Conservation (phyloP, 1,140 invertebrate species). For the Papilio glaucus region DNA sequence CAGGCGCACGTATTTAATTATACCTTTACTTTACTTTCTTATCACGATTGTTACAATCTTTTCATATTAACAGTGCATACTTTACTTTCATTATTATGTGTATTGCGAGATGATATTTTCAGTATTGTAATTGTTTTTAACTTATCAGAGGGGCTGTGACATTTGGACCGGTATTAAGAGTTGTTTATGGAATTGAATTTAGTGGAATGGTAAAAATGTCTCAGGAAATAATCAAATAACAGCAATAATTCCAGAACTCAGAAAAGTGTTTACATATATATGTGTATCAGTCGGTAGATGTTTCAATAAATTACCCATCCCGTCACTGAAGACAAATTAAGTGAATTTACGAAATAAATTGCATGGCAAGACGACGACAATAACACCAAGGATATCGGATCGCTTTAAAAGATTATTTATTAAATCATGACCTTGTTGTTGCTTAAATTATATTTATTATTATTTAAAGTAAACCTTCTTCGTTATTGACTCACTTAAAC, state of each 20-base stretch:
- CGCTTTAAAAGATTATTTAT: not conserved
- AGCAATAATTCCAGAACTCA: not conserved
- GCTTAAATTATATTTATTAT: not conserved
- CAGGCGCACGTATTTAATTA: conserved; percentile 45
- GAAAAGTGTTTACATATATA: conserved; percentile 2
- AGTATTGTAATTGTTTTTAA: conserved; percentile 41
- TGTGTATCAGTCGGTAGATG: conserved; percentile 10
- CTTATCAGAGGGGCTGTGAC: conserved; percentile 7
- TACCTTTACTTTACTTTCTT: conserved; percentile 47
- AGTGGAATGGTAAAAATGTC: no score
- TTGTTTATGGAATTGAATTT: not conserved
- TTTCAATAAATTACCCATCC: conserved; percentile 45
- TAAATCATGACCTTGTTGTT: conserved; percentile 1
- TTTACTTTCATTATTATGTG: conserved; percentile 56
- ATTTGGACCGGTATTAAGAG: conserved; percentile 1
- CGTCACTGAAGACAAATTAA: conserved; percentile 39
- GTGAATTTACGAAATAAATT: conserved; percentile 48
- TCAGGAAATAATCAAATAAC: not conserved
- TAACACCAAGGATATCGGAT: conserved; percentile 15
- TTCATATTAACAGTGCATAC: conserved; percentile 51
- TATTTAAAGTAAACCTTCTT: not conserved
- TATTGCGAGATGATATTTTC: conserved; percentile 36
- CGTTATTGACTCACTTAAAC: not conserved
- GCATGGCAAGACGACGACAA: not conserved
- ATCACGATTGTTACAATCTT: conserved; percentile 47